Evolutionary conservation across 2,113 vertebrate species (phyloP).

Genomic region (Pterocles gutturalis): DNA sequence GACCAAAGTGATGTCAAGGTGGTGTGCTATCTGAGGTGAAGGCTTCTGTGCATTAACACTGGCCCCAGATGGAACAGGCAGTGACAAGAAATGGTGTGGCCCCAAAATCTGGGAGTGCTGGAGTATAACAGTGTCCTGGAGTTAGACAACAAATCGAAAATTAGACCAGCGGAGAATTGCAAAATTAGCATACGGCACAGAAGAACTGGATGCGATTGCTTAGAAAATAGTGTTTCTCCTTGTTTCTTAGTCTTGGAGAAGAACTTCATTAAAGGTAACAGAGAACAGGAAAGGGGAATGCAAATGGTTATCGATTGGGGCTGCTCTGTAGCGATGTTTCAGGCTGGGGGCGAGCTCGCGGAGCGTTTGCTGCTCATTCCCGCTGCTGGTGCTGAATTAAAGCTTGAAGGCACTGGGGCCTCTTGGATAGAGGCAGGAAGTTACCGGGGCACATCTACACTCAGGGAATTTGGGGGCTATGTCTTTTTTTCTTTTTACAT

Average conservation of each 20-base stretch:
- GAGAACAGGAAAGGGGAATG: neutral
- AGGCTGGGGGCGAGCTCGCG: neutral
- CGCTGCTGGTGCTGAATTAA: neutral
- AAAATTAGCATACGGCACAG: neutral
- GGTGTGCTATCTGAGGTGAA: neutral
- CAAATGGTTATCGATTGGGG: neutral
- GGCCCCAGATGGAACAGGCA: neutral
- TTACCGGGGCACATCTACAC: neutral
- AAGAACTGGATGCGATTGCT: neutral
- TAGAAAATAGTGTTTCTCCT: neutral
- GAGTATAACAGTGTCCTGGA: neutral
- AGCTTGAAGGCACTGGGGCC: neutral
- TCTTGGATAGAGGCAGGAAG: neutral
- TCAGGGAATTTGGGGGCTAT: rapidly evolving
- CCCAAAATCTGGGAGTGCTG: neutral
- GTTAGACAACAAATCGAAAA: neutral
- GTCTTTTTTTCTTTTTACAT: rapidly evolving
- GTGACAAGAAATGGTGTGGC: neutral
- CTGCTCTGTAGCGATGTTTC: neutral
- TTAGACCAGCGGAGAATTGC: neutral
- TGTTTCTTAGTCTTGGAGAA: neutral
- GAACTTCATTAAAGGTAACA: neutral
- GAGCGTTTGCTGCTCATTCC: neutral
- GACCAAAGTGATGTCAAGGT: neutral
- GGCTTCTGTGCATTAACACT: neutral